These are phyloP conservation scores for Mythimna albipuncta DNA, from an alignment of 2,888 invertebrate species.

Conservation along the genomic window DNA sequence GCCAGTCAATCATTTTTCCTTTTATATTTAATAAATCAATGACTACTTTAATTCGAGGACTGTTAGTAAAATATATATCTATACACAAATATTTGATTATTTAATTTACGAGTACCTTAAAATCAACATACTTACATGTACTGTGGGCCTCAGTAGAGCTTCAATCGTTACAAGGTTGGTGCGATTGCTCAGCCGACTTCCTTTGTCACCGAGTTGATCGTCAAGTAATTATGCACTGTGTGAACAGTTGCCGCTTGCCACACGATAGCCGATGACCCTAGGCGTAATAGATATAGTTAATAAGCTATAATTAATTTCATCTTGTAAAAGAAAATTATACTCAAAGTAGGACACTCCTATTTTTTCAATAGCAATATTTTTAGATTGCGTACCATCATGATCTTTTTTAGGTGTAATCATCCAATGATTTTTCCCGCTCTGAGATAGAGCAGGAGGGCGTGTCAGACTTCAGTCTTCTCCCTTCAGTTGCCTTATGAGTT, in stretches of 20 bases:
- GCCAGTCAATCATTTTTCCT: too few relatives aligned
- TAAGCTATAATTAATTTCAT: slow-evolving; percentile 36
- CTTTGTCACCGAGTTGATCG: slow-evolving; percentile 57
- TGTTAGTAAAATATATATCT: too few relatives aligned
- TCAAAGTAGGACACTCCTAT: slow-evolving; percentile 27
- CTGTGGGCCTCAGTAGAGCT: slow-evolving; percentile 8
- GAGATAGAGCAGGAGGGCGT: too few relatives aligned
- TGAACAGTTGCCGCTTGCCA: slow-evolving; percentile 37
- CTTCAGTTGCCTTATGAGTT: too few relatives aligned
- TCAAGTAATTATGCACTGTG: slow-evolving; percentile 53
- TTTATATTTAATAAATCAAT: too few relatives aligned
- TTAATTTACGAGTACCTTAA: not conserved
- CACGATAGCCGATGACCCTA: slow-evolving; percentile 66
- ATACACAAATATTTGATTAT: not conserved
- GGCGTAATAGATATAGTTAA: slow-evolving; percentile 46
- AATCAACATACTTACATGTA: not conserved
- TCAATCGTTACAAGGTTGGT: slow-evolving; percentile 56
- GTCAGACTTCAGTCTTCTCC: too few relatives aligned
- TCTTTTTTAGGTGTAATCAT: too few relatives aligned
- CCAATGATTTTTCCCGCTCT: too few relatives aligned
- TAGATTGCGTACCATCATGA: not conserved
- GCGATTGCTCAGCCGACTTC: slow-evolving; percentile 50
- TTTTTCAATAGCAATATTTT: not conserved
- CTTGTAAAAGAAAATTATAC: slow-evolving; percentile 17
- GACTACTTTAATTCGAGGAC: too few relatives aligned